Percentiles rank a stretch among this genome's conserved stretches.
phyloP scores from a whole-genome alignment of 2,888 invertebrate genomes.

The Mellilla xanthometata region DNA sequence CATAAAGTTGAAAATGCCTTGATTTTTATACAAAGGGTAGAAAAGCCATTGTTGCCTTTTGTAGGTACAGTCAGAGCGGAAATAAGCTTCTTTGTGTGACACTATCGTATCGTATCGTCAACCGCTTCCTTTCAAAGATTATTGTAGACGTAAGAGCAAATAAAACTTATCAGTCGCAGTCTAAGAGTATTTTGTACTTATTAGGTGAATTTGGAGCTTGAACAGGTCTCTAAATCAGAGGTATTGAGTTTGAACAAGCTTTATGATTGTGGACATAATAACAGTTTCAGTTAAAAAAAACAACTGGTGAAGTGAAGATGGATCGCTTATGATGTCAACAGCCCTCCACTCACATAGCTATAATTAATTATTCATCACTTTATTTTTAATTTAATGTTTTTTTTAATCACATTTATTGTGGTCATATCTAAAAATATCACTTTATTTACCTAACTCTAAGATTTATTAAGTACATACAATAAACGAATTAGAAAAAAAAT shows the following conservation, averaged over 20 bases:
- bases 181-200: conserved; percentile 1
- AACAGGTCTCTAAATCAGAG: too few relatives aligned
- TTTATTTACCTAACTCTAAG: too few relatives aligned
- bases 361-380: too few relatives aligned
- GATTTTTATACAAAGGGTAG: conserved; percentile 36
- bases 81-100: conserved; percentile 81
- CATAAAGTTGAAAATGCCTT: conserved; percentile 38
- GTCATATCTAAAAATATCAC: too few relatives aligned
- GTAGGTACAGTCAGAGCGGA: conserved; percentile 67
- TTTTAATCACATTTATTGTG: too few relatives aligned
- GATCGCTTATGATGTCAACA: too few relatives aligned
- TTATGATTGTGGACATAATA: too few relatives aligned
- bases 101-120: conserved; percentile 73
- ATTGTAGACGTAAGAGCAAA: conserved; percentile 72
- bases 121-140: conserved; percentile 78
- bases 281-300: conserved; percentile 3
- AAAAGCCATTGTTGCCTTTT: conserved; percentile 56
- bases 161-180: conserved; percentile 62
- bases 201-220: background rate
- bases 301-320: background rate
- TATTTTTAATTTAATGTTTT: too few relatives aligned
- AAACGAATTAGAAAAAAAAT: too few relatives aligned
- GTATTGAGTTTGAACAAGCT: too few relatives aligned
- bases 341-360: too few relatives aligned
- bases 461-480: too few relatives aligned